Base-by-base conservation (phyloP, 2,113 vertebrate species). In the Crotalus helleri region DNA sequence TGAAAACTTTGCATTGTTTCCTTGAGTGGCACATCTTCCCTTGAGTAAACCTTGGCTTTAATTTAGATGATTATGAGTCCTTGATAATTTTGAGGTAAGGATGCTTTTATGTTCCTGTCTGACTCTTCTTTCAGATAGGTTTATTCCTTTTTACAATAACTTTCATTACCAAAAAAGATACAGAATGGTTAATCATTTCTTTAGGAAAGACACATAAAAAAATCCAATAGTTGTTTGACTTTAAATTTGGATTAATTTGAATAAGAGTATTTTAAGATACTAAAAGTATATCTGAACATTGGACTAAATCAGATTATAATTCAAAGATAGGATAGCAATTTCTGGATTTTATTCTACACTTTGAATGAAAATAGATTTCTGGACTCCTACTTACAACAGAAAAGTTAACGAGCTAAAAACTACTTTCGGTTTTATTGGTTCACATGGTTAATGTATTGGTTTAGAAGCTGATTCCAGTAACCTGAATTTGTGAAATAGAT, bases 361-460 rank as follows among this genome's bases (percentile, higher is more conserved):
- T 87, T 15, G 91, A 93, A 90, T 93, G 15, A 13, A 64, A 93
- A 87, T 81, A 89, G 61, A 74, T 51, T 91, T 94, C 46, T 92
- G 90, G 94, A 95, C 24, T 23, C 93, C 59, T 51, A 33, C 17
- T 89, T 94, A 92, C 87, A 96, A 89, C 91, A 92, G 91, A 95
- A 90, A 91, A 91, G 88, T 29, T 74, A 74, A 74, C 3, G 94
- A 92, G 55, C 90, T 92, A 92, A 95, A 89, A 90, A 93, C 85
- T 15, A 0, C 0, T 2, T 92, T 92, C 24, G n/a, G 33, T 44
- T 88, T 95, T 88, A 87, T 94, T 90, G 91, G 87, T 93, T 93
- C 51, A 88, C 59, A 9, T 51, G 85, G 93, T 96, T 95, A 90
- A 95, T 95, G 90, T 93, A 29, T 92, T 96, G 1, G 91, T 94